Base-by-base conservation (phyloP, 2,888 invertebrate genomes). In the Homarus gammarus region DNA sequence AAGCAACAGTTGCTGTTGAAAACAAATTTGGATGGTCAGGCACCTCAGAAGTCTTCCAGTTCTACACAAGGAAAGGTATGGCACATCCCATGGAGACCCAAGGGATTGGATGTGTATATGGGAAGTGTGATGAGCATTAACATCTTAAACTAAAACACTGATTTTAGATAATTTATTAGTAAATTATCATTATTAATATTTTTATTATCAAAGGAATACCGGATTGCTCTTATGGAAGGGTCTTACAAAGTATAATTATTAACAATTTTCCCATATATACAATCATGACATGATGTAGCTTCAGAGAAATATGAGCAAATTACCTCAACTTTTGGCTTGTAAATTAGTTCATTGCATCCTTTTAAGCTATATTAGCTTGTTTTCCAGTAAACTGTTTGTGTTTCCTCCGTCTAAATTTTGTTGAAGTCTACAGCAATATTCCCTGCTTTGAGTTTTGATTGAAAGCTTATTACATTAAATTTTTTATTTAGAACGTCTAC, bases 1-100 rank as follows among this genome's bases (percentile, higher is more conserved):
- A 96, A 93, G 96, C 96, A 86, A 95, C 95, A 93, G 96, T 96
- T 87, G 95, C 95, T 93, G 95, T 96, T 87, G 95, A 95, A 93
- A 96, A 96, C 94, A 95, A 91, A 61, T 91, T 90, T 73, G 91
- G 91, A 0, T 91, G 91, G 91, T 91, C 91, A 8, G 56, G 56
- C 0, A 75, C 72, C 10, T 90, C 91, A 1, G 83, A 87, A 2
- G 44, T 88, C 38, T 91, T 91, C 84, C 78, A 84, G 51, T 91
- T 91, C 85, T 88, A 85, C 82, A 91, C 91, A 18, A 79, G 88
- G 64, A 91, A 90, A 90, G 91, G 91, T 90, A 83, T 8, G 33
- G 27, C 8, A 2, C 18, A 12, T 18, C 22, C 56, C 18, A 3
- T 1, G 12, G 56, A 56, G 18, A 12, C 56, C 56, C 0, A 18